These are phyloP conservation scores for Luffia ferchaultella DNA, from an alignment of 2,888 invertebrate species.

Conservation along the genomic window DNA sequence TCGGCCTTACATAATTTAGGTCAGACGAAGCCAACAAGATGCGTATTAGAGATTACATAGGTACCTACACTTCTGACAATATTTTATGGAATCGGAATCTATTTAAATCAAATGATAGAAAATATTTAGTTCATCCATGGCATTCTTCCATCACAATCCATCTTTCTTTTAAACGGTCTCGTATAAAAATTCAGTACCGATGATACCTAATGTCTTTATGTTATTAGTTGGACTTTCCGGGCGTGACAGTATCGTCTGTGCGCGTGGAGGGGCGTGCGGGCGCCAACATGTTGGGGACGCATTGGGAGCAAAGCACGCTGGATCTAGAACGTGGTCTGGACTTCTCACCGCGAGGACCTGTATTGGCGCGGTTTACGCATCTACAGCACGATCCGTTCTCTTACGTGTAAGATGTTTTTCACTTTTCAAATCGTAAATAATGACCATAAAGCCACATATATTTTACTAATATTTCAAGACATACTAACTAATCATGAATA, in stretches of 20 bases:
- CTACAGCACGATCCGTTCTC: constrained; percentile 73
- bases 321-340: constrained; percentile 83
- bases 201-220: too few relatives aligned
- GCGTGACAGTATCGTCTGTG: constrained; percentile 62
- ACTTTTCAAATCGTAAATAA: not conserved
- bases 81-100: too few relatives aligned
- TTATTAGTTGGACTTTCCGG: constrained; percentile 71
- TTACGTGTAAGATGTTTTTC: constrained; percentile 50
- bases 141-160: too few relatives aligned
- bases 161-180: too few relatives aligned
- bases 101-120: too few relatives aligned
- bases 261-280: constrained; percentile 60
- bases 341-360: constrained; percentile 78
- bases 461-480: not conserved
- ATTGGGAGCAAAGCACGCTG: constrained; percentile 83
- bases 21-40: too few relatives aligned
- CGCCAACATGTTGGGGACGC: constrained; percentile 69
- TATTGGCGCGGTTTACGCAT: constrained; percentile 76
- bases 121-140: too few relatives aligned
- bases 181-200: too few relatives aligned
- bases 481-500: too few relatives aligned
- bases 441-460: not conserved
- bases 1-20: too few relatives aligned
- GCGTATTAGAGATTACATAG: too few relatives aligned
- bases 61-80: too few relatives aligned